Evolutionary conservation across 2,888 invertebrate genomes (phyloP).

Genomic region (Subacronicta megacephala): DNA sequence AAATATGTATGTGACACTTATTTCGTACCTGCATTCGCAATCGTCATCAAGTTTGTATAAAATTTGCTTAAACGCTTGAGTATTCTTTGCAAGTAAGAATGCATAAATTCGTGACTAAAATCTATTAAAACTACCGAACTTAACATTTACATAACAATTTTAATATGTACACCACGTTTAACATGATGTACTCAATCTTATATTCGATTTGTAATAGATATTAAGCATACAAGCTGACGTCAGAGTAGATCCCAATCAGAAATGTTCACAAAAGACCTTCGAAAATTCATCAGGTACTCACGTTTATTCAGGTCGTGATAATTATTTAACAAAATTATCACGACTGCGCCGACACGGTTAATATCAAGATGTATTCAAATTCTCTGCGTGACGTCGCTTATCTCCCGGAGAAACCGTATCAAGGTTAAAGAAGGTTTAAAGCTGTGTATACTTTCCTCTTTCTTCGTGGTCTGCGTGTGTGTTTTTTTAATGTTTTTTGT

Average conservation of each 20-base stretch:
- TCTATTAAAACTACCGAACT: conserved; percentile 18
- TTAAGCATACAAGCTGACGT: conserved; percentile 27
- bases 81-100: conserved; percentile 21
- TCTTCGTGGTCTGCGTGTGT: conserved; percentile 51
- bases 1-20: neutral
- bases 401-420: conserved; percentile 55
- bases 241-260: conserved; percentile 33
- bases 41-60: neutral
- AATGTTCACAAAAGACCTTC: conserved; percentile 48
- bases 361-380: conserved; percentile 51
- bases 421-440: conserved; percentile 57
- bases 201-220: conserved; percentile 22
- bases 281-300: conserved; percentile 50
- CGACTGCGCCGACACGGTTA: conserved; percentile 58
- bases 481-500: conserved; percentile 50
- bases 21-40: neutral
- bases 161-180: conserved; percentile 16
- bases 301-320: conserved; percentile 62
- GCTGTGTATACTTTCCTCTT: conserved; percentile 55
- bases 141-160: conserved; percentile 19
- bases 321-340: conserved; percentile 67
- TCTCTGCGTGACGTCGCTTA: conserved; percentile 54
- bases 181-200: conserved; percentile 12
- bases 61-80: conserved; percentile 1
- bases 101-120: conserved; percentile 34